A percentile compares a stretch with the other conserved stretches of the same genome.
phyloP scores from a whole-genome alignment of 2,797 vertebrate genomes.

The Cottoperca gobio region DNA sequence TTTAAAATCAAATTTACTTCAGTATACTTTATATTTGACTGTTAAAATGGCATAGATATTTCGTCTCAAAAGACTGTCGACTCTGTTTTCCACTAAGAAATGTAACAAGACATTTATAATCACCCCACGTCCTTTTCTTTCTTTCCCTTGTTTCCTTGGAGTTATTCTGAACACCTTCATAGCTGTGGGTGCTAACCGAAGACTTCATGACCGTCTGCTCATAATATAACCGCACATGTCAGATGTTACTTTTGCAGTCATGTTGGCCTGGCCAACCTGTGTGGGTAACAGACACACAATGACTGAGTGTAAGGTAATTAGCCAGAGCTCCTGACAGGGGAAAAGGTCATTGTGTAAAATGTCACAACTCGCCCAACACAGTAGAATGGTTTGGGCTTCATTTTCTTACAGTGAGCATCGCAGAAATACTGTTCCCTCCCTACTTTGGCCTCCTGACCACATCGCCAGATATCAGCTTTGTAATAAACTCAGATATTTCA shows the following conservation, averaged over 20 bases:
- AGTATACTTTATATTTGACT: background rate
- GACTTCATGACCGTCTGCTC: conserved; percentile 13
- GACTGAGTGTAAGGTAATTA: conserved; percentile 73
- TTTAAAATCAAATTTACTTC: background rate
- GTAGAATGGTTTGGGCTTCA: conserved; percentile 8
- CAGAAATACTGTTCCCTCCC: conserved; percentile 11
- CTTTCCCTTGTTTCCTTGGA: background rate
- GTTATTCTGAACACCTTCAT: conserved; percentile 1
- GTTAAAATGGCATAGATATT: background rate
- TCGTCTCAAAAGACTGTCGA: background rate
- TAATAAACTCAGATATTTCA: conserved; percentile 74
- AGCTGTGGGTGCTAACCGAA: conserved; percentile 15
- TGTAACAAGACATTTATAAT: background rate
- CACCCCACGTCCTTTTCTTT: background rate
- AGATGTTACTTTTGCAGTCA: conserved; percentile 40
- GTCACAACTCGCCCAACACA: conserved; percentile 65
- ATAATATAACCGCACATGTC: conserved; percentile 47
- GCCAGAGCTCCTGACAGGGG: conserved; percentile 47
- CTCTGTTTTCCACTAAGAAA: background rate
- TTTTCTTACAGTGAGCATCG: conserved; percentile 21
- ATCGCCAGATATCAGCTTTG: conserved; percentile 53
- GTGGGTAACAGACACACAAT: conserved; percentile 62
- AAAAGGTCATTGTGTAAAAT: conserved; percentile 74
- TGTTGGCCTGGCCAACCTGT: conserved; percentile 33
- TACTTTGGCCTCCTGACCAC: conserved; percentile 47